Evolutionary conservation across 2,797 vertebrate species (phyloP), one percentile per base, ranked within the genome.

Genomic region (Sebastes goodei): DNA sequence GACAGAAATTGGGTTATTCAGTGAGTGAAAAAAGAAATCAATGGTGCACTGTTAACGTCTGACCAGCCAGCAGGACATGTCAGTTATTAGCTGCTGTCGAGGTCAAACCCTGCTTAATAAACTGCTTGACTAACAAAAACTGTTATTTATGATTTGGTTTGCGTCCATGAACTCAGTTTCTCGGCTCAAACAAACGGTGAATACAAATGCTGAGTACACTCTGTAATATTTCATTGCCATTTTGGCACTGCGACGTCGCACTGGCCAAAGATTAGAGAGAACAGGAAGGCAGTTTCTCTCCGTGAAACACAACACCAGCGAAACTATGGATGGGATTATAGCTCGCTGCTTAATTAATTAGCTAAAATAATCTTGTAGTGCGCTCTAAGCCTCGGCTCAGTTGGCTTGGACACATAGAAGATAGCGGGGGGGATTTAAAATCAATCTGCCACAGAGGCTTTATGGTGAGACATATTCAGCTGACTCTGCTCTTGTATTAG

Each of bases 321-420:
- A 61, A 80, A 62, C 76, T 25, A 11, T 46, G 65, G 56, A 80
- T 61, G 55, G 76, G 83, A 85, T 89, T 85, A 87, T 59, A 75
- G 65, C 75, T 74, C 15, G 1, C 38, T 65, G 76, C 73, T 83
- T 73, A 86, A 88, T 90, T 82, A 88, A 86, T 91, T 88, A 85
- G 74, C 75, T 61, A 32, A 75, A 88, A 86, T 85, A 86, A 88
- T 74, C 82, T 86, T 69, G 71, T 69, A n/a, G 73, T 72, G 57
- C 17, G 46, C 60, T 66, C 53, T 79, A 79, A 87, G 68, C 82
- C 70, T 86, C 46, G 3, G 69, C 80, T 86, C 65, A 71, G 55
- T 75, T 74, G 72, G 74, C 60, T 73, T 8, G 74, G 77, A 67
- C 57, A 57, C 68, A 57, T 70, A 59, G 66, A 78, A 74, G 85